phyloP scores from a whole-genome alignment of 2,113 vertebrate genomes.

The Chionis minor region DNA sequence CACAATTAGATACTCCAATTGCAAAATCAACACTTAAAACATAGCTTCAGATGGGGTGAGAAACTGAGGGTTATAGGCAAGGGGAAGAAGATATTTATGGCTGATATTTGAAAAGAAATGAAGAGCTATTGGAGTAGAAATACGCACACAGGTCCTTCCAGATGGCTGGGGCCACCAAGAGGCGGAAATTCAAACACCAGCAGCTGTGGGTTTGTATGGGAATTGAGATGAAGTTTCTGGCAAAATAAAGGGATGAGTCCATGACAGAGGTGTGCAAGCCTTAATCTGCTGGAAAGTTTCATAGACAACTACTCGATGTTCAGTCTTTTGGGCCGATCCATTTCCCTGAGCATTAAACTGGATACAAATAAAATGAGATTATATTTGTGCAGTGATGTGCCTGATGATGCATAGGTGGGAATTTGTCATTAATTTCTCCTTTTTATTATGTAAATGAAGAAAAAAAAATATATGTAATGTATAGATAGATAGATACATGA shows the following conservation, averaged over 20 bases:
- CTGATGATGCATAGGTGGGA: neutral
- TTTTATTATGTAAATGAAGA: constrained; percentile 8
- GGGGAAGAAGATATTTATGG: neutral
- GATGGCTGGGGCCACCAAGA: neutral
- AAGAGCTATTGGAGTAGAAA: neutral
- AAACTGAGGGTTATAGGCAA: neutral
- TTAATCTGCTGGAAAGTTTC: neutral
- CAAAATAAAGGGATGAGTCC: neutral
- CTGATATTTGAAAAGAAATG: neutral
- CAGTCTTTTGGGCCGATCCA: neutral
- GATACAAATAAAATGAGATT: neutral
- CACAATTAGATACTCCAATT: neutral
- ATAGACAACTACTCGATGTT: neutral
- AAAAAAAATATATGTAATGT: neutral
- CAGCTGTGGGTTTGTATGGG: neutral
- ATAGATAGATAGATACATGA: neutral
- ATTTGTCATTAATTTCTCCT: constrained; percentile 44
- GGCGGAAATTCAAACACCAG: neutral
- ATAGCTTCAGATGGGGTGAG: neutral
- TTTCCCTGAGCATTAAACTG: neutral
- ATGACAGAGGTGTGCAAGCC: neutral
- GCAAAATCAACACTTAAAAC: neutral
- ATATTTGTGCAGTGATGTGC: neutral
- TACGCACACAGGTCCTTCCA: neutral
- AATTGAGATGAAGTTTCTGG: neutral